Evolutionary conservation across 2,888 invertebrate genomes (phyloP).

Genomic region (Idaea biselata): DNA sequence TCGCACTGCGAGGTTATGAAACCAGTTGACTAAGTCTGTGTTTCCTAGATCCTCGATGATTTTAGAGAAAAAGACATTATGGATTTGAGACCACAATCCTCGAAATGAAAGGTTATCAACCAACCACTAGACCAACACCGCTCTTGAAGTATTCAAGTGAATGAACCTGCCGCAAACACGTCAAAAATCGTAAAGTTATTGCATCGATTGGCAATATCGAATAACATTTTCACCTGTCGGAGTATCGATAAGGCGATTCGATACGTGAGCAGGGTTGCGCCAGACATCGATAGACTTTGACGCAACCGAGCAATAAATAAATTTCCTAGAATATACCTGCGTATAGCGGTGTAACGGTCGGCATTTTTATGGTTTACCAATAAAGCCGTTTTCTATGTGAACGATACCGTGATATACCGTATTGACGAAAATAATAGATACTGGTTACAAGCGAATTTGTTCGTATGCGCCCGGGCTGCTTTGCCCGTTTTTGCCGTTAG

Average conservation of each 20-base stretch:
- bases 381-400: conserved; percentile 26
- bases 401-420: conserved; percentile 17
- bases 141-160: neutral
- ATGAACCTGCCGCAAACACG: neutral
- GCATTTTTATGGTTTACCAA: conserved; percentile 37
- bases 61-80: no score
- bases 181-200: neutral
- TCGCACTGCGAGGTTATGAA: no score
- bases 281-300: conserved; percentile 43
- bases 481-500: neutral
- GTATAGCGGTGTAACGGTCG: conserved; percentile 37
- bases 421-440: conserved; percentile 8
- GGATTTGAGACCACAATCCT: no score
- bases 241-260: conserved; percentile 20
- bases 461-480: neutral
- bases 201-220: conserved; percentile 1
- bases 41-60: no score
- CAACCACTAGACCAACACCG: no score
- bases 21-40: no score
- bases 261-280: conserved; percentile 46
- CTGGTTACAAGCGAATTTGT: neutral
- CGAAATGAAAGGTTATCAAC: neutral
- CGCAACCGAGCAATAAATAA: conserved; percentile 34
- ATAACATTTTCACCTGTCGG: conserved; percentile 30
- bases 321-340: conserved; percentile 42